Percentiles rank a stretch among this genome's conserved stretches.
These are phyloP conservation scores for Erpornis zantholeuca DNA, from an alignment of 2,113 vertebrate species.

Conservation along the genomic window DNA sequence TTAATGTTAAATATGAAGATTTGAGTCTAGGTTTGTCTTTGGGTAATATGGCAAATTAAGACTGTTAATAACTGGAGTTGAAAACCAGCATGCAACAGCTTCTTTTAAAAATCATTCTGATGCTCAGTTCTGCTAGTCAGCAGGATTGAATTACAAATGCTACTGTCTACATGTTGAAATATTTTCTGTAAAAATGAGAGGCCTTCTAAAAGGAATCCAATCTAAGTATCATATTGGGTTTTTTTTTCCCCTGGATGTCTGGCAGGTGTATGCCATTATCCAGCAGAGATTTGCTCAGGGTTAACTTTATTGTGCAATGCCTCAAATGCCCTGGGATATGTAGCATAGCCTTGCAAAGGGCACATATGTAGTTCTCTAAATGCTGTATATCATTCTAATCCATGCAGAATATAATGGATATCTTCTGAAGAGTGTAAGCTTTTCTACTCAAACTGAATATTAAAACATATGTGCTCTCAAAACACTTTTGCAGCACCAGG, in stretches of 20 bases:
- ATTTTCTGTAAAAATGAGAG: constrained; percentile 51
- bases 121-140: constrained; percentile 17
- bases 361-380: constrained; percentile 42
- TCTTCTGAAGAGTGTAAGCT: constrained; percentile 25
- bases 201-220: constrained; percentile 46
- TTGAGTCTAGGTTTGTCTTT: not conserved
- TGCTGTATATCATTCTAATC: constrained; percentile 59
- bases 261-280: constrained; percentile 61
- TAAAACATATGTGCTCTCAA: constrained; percentile 30
- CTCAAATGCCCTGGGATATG: constrained; percentile 49
- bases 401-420: constrained; percentile 29
- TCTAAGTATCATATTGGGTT: constrained; percentile 49
- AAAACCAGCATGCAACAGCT: not conserved
- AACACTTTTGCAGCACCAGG: not conserved
- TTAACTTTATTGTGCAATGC: constrained; percentile 34
- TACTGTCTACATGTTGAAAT: constrained; percentile 39
- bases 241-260: constrained; percentile 45
- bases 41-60: not conserved
- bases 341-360: constrained; percentile 20
- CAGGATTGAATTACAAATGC: constrained; percentile 56
- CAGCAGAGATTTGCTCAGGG: constrained; percentile 31
- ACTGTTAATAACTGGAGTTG: not conserved
- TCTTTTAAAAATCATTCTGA: constrained; percentile 6
- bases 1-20: not conserved
- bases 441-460: constrained; percentile 18